These are phyloP conservation scores for Ellobius talpinus DNA, from an alignment of 2,113 vertebrate genomes.

Conservation along the genomic window DNA sequence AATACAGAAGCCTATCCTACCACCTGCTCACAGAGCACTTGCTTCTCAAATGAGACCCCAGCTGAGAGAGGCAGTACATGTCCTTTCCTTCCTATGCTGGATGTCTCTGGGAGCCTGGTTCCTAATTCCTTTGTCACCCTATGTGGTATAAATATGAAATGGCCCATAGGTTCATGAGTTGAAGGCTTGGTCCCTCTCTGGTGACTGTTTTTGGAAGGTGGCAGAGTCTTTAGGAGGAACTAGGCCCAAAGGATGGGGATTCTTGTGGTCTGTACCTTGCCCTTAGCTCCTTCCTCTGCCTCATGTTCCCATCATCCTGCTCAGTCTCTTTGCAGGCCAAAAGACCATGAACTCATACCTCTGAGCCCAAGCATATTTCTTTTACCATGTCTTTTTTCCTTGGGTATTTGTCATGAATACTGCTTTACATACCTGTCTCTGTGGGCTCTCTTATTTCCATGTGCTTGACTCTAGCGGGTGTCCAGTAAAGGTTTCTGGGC, in stretches of 20 bases:
- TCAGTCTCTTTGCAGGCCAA: not conserved
- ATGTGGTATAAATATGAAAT: not conserved
- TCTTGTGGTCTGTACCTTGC: not conserved
- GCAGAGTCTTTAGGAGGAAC: not conserved
- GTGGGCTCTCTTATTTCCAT: not conserved
- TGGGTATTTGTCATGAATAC: not conserved
- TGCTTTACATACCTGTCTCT: no score
- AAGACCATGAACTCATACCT: not conserved
- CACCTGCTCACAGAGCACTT: not conserved
- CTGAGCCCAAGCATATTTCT: not conserved
- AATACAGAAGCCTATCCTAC: no score
- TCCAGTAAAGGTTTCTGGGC: not conserved
- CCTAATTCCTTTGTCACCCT: rapidly evolving
- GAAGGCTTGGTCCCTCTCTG: not conserved
- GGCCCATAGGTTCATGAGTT: not conserved
- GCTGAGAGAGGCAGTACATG: not conserved
- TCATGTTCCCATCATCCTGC: no score
- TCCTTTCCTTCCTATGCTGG: not conserved
- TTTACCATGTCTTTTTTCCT: not conserved
- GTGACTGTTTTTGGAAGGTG: not conserved
- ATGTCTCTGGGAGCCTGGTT: not conserved
- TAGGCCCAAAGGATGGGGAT: not conserved
- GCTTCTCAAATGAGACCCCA: not conserved
- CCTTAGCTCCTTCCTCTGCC: not conserved
- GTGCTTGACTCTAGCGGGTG: not conserved